These are phyloP conservation scores for Micromys minutus DNA, from an alignment of 2,113 vertebrate species.

Conservation along the genomic window DNA sequence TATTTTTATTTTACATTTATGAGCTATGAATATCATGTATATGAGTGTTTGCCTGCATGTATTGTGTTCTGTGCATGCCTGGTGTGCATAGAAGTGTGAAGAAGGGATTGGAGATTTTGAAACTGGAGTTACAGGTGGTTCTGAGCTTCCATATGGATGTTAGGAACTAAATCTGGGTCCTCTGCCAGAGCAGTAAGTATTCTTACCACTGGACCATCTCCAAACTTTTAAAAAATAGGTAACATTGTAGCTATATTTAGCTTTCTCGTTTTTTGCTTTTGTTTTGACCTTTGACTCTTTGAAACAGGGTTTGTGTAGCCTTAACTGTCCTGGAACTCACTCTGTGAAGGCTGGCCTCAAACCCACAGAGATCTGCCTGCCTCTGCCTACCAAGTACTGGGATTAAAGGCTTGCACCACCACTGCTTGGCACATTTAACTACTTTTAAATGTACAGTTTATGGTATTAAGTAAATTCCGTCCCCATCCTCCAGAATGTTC, in stretches of 20 bases:
- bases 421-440: neutral
- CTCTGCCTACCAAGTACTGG: neutral
- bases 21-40: neutral
- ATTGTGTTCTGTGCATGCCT: neutral
- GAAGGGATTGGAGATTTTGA: neutral
- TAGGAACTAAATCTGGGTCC: neutral
- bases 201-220: neutral
- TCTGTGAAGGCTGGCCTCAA: neutral
- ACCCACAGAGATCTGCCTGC: neutral
- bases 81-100: neutral
- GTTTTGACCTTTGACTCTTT: neutral
- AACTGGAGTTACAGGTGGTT: neutral
- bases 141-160: neutral
- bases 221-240: neutral
- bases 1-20: neutral
- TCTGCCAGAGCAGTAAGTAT: neutral
- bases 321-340: neutral
- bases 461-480: neutral
- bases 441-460: neutral
- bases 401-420: neutral
- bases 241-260: neutral
- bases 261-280: neutral
- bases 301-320: neutral
- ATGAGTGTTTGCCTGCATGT: neutral
- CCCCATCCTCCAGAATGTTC: neutral